Percentiles rank a stretch among this genome's conserved stretches.
Conservation (phyloP, 2,113 vertebrate species). For the Hypomesus transpacificus region DNA sequence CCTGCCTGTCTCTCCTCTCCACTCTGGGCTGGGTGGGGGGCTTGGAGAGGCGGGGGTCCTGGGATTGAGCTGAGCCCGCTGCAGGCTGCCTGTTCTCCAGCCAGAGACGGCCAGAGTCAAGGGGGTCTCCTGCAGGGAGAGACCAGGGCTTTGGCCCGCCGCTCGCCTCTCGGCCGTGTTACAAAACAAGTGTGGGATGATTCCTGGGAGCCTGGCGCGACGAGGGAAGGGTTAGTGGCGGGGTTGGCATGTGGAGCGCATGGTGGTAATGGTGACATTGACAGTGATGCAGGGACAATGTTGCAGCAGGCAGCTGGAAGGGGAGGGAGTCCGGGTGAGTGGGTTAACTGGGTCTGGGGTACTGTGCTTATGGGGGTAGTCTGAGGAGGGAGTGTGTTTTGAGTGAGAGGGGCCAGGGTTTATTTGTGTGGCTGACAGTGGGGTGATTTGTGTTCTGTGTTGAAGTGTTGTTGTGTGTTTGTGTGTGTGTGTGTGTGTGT, state of each 20-base stretch:
- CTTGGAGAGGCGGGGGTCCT: conserved; percentile 25
- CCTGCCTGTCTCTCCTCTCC: conserved; percentile 54
- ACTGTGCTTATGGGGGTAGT: conserved; percentile 36
- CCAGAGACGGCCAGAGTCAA: conserved; percentile 40
- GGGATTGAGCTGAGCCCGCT: conserved; percentile 40
- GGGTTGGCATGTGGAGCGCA: conserved; percentile 37
- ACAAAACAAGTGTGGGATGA: conserved; percentile 46
- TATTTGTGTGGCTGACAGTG: conserved; percentile 15
- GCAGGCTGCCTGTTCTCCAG: conserved; percentile 33
- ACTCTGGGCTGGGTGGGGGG: conserved; percentile 33
- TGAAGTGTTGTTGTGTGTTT: not conserved
- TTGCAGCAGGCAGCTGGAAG: conserved; percentile 57
- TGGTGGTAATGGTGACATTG: conserved; percentile 59
- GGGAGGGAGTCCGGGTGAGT: conserved; percentile 55
- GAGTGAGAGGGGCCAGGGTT: conserved; percentile 29
- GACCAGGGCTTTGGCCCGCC: conserved; percentile 52
- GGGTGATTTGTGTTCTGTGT: not conserved
- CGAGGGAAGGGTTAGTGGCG: conserved; percentile 45
- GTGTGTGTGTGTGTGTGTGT: not conserved
- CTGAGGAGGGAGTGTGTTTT: conserved; percentile 17
- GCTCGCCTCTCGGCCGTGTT: conserved; percentile 40
- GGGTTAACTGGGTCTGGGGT: conserved; percentile 41
- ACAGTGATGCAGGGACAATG: conserved; percentile 58
- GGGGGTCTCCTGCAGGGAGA: conserved; percentile 51
- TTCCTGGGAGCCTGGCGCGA: conserved; percentile 42